Evolutionary conservation across 2,113 vertebrate genomes (phyloP), one percentile per base, ranked within the genome.

Genomic region (Ochotona princeps): DNA sequence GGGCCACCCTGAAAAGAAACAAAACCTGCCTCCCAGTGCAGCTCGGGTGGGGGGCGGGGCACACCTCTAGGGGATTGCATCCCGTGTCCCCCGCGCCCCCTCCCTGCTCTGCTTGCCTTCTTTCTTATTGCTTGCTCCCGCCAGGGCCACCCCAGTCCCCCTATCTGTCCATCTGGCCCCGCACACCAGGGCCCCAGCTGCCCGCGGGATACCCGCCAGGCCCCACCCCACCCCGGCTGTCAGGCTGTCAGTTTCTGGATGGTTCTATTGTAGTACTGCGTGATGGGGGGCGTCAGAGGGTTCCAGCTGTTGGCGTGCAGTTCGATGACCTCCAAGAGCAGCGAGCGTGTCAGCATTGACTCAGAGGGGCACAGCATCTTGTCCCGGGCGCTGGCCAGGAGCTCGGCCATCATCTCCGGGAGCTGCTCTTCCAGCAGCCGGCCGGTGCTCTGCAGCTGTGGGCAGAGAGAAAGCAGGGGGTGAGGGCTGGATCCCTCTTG

Each of bases 301-400:
- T 98, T 99, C 99, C 99, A 99, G 98, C 97, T 98, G 97, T 99
- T 99, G 96, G 99, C 99, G 0, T 99, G 99, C 95, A 99, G 98
- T 98, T 99, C 99, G 0, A 99, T 99, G 98, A 99, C 99, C 98
- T 99, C 99, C 97, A 99, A 99, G 92, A 99, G 99, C 90, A 99
- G 98, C 7, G 99, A 99, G 90, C 99, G 97, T 0, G 99, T 99
- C 97, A 99, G 98, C 98, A 98, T 99, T 11, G 99, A 99, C 97
- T 99, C 99, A 0, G 98, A 98, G 35, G 99, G 99, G 95, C 99
- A 99, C 81, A 99, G 98, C 99, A 99, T 99, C 98, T 99, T 99
- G 98, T 99, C 99, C 1, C 99, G 98, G 1, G 99, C 99, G 0
- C 98, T 98, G 0, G 99, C 99, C 89, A 99, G 96, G 89, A 99